Percentiles rank a stretch among this genome's conserved stretches.
These are phyloP conservation scores for Tethea ocularis DNA, from an alignment of 2,888 invertebrate genomes.

Conservation along the genomic window DNA sequence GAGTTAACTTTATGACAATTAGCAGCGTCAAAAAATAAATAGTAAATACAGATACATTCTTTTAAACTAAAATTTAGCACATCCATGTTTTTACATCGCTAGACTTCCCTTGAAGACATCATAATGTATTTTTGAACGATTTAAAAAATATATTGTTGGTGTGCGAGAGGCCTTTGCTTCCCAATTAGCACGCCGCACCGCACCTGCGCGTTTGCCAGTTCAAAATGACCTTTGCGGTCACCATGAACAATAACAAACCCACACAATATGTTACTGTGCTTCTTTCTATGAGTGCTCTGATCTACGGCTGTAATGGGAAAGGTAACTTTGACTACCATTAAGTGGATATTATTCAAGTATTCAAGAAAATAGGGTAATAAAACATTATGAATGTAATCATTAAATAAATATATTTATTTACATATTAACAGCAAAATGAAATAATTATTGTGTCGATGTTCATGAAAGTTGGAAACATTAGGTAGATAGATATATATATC, in stretches of 20 bases:
- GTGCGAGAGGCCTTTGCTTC: slow-evolving; percentile 37
- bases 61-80: slow-evolving; percentile 19
- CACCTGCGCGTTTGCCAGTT: no score
- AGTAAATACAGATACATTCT: neutral
- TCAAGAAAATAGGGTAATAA: slow-evolving; percentile 41
- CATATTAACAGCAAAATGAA: slow-evolving; percentile 76
- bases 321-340: neutral
- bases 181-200: slow-evolving; percentile 56
- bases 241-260: no score
- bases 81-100: slow-evolving; percentile 42
- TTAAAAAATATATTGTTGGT: slow-evolving; percentile 49
- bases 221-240: neutral
- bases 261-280: no score
- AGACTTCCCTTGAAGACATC: slow-evolving; percentile 51
- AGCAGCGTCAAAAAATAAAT: no score
- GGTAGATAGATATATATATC: no score
- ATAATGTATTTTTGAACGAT: slow-evolving; percentile 72
- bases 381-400: slow-evolving; percentile 63
- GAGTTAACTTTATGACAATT: no score
- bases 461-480: slow-evolving; percentile 56
- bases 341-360: no score
- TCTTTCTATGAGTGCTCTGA: no score
- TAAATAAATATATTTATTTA: slow-evolving; percentile 84
- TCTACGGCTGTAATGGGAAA: neutral
- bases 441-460: slow-evolving; percentile 74